Percentiles rank a stretch among this genome's conserved stretches.
Evolutionary conservation across 35 echinoderm and acorn worm species (phyloP).

Genomic region (Ophioderma brevispina): DNA sequence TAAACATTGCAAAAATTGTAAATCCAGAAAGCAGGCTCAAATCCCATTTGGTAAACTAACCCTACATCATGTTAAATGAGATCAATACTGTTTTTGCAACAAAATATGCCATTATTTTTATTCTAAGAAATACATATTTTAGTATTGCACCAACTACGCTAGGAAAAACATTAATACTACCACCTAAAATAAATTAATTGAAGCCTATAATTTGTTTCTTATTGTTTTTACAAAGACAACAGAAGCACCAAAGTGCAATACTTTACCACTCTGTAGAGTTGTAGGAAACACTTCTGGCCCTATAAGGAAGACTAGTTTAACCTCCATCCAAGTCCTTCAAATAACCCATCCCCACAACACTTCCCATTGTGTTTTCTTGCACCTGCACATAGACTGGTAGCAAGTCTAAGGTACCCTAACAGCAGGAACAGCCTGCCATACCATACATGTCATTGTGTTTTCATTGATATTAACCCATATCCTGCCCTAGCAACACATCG

Average conservation of each 20-base stretch:
- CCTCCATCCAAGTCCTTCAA: background rate
- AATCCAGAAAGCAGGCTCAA: no score
- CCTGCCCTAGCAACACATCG: background rate
- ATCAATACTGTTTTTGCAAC: no score
- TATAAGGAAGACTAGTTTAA: background rate
- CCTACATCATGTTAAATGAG: no score
- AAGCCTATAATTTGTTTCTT: background rate
- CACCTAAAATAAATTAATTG: no score
- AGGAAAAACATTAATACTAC: no score
- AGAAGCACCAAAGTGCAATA: background rate
- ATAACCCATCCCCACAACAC: background rate
- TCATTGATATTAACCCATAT: conserved; percentile 7
- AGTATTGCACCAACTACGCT: no score
- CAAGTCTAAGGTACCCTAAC: background rate
- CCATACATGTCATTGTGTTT: conserved; percentile 13
- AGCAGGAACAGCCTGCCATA: conserved; percentile 7
- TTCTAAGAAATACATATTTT: no score
- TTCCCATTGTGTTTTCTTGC: no score
- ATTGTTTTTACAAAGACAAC: background rate
- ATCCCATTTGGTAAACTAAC: no score
- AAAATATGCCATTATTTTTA: no score
- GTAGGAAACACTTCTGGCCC: background rate
- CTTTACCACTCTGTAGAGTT: background rate
- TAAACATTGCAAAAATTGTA: no score
- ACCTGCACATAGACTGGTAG: background rate